Conservation (phyloP, 2,888 invertebrate genomes). For the Mythimna lalbum region DNA sequence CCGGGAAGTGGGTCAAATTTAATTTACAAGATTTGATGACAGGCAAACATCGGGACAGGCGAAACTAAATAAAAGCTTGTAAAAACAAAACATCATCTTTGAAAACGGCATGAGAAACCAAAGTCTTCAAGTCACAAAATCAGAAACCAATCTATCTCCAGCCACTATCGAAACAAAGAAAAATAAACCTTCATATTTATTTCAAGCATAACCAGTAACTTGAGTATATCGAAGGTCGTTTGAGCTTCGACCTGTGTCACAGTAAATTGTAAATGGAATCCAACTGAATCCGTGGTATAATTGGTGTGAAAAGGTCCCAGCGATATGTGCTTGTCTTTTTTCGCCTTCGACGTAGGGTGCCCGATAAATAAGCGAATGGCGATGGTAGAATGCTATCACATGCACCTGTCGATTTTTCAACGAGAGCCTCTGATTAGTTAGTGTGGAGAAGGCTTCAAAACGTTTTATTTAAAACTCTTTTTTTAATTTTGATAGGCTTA, state of each 20-base stretch:
- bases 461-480: too few relatives aligned
- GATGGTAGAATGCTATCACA: slow-evolving; percentile 81
- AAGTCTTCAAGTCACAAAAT: neutral
- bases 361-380: slow-evolving; percentile 83
- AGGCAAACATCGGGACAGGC: too few relatives aligned
- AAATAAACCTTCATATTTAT: slow-evolving; percentile 21
- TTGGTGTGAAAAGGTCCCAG: slow-evolving; percentile 70
- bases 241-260: slow-evolving; percentile 53
- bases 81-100: neutral
- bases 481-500: too few relatives aligned
- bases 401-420: slow-evolving; percentile 86
- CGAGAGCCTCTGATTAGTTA: slow-evolving; percentile 55
- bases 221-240: slow-evolving; percentile 20
- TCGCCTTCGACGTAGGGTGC: slow-evolving; percentile 71
- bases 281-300: slow-evolving; percentile 68
- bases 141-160: neutral
- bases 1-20: too few relatives aligned
- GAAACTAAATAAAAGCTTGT: too few relatives aligned
- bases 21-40: too few relatives aligned
- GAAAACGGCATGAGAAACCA: neutral
- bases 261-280: slow-evolving; percentile 61
- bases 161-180: neutral
- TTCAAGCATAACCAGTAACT: slow-evolving; percentile 29
- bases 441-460: slow-evolving; percentile 66
- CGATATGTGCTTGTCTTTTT: slow-evolving; percentile 76